Base-by-base conservation (phyloP, 2,888 invertebrate species). In the Pterostichus madidus region DNA sequence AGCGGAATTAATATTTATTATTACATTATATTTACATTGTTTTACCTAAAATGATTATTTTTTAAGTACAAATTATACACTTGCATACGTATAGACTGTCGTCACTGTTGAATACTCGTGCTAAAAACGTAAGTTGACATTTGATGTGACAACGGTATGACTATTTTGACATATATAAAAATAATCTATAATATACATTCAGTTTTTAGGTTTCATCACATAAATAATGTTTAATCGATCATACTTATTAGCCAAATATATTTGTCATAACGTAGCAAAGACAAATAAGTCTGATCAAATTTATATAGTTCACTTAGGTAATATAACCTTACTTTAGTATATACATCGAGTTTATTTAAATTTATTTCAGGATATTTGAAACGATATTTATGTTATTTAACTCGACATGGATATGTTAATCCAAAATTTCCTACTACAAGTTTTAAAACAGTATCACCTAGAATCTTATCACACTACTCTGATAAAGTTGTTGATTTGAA, bases 191-290 rank as follows among this genome's bases (percentile, higher is more conserved):
- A 39, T 83, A 15, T 75, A 53, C 53, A 13, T 59, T 24, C 52
- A 59, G 53, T 61, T 73, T 83, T 15, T 75, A 77, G 53, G 71
- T 49, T 44, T 73, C 31, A 52, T 32, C 49, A 61, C 10, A 39
- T 49, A 71, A 49, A 86, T 84, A 84, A 87, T 87, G 87, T 86
- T 87, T 83, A 85, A 85, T 24, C 85, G 87, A 52, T 86, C 86
- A 78, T 86, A 84, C 83, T 80, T 86, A 82, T 84, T 87, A 79
- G 85, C 85, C 80, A 87, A 85, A 85, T 84, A 85, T 84, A 83
- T 86, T 39, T 87, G 85, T 83, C 85, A 85, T 59, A 86, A 85
- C 56, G 84, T 85, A 46, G 84, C 85, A 61, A 84, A 81, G 46
- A 80, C 83, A 46, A 85, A 84, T 78, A 83, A 53, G 49, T 84